Conservation (phyloP, 2,888 invertebrate species). For the Dasysyrphus albostriatus region DNA sequence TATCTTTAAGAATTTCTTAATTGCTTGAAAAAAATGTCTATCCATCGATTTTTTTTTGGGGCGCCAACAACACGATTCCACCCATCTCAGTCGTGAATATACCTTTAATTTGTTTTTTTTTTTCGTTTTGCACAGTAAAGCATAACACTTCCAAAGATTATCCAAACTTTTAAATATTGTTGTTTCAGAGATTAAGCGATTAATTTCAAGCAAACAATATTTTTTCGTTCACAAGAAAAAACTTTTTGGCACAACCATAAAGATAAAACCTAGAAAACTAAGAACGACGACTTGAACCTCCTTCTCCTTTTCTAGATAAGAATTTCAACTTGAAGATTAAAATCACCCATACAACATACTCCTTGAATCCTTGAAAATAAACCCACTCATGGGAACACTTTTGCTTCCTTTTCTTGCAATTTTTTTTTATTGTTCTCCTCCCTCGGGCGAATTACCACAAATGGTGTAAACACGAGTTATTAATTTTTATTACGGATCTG, state of each 20-base stretch:
- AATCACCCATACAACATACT: constrained; percentile 33
- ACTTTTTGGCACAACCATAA: constrained; percentile 22
- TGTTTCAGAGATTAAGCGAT: constrained; percentile 35
- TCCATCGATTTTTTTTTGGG: background rate
- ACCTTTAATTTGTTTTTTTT: background rate
- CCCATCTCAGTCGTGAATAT: background rate
- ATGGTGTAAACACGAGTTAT: constrained; percentile 64
- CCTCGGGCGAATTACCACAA: constrained; percentile 60
- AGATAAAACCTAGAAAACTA: constrained; percentile 24
- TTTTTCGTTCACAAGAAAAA: constrained; percentile 7
- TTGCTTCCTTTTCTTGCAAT: background rate
- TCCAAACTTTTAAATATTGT: constrained; percentile 26
- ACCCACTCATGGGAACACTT: constrained; percentile 19
- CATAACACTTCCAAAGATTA: constrained; percentile 18
- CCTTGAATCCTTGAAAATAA: constrained; percentile 34
- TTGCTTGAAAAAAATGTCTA: no score
- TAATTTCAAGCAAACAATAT: constrained; percentile 34
- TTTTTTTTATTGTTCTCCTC: constrained; percentile 23
- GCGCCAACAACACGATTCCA: constrained; percentile 7
- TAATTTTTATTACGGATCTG: constrained; percentile 66
- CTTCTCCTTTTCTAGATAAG: background rate
- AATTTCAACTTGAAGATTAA: constrained; percentile 43
- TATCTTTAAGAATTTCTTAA: no score
- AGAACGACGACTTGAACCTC: constrained; percentile 16
- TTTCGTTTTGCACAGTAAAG: background rate